Percentiles rank a stretch among this genome's conserved stretches.
Conservation (phyloP, 2,797 vertebrate species). For the Myotis planiceps region DNA sequence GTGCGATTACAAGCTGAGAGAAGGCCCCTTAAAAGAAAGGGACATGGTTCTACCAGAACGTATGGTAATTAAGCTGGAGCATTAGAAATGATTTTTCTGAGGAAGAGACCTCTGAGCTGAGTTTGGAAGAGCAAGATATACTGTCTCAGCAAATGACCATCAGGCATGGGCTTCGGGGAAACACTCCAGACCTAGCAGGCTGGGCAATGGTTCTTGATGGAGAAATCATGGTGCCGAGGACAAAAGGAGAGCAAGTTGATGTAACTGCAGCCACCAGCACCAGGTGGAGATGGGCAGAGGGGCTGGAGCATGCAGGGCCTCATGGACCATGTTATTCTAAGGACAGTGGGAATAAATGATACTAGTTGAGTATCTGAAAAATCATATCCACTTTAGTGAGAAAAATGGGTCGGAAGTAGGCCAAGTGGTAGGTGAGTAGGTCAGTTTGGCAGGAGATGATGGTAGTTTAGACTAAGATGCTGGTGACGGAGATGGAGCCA, state of each 20-base stretch:
- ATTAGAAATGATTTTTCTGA: background rate
- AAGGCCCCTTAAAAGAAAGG: background rate
- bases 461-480: background rate
- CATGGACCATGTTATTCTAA: background rate
- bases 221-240: rapidly evolving
- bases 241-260: background rate
- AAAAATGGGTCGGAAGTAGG: background rate
- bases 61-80: background rate
- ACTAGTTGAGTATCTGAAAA: background rate
- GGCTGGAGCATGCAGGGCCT: background rate
- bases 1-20: background rate
- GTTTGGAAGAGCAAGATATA: background rate
- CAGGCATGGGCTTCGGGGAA: background rate
- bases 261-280: background rate
- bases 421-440: background rate
- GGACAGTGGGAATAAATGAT: background rate
- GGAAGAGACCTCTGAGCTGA: background rate
- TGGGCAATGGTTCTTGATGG: background rate
- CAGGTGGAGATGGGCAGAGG: background rate
- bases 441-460: background rate
- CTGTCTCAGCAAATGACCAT: background rate
- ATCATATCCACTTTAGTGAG: rapidly evolving
- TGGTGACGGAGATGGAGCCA: background rate
- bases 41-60: background rate
- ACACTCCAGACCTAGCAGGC: background rate